Conservation (phyloP, 1,140 invertebrate species). For the Drosophila yakuba region DNA sequence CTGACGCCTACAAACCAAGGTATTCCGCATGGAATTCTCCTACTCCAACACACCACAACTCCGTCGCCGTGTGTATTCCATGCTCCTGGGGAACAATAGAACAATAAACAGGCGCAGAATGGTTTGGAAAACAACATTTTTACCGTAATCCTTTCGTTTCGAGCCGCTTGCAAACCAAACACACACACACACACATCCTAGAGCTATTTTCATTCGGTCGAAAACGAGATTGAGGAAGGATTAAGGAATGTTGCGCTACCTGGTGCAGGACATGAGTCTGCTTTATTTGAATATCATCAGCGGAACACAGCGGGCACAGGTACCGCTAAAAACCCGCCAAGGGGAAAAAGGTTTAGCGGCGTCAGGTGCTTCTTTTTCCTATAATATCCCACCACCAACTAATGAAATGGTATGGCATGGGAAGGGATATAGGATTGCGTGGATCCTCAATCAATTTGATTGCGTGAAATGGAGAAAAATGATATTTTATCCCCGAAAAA, state of each 20-base stretch:
- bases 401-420: slow-evolving; percentile 36
- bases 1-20: slow-evolving; percentile 53
- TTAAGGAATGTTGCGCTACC: slow-evolving; percentile 56
- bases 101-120: slow-evolving; percentile 51
- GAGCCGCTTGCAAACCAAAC: slow-evolving; percentile 73
- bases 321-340: slow-evolving; percentile 25
- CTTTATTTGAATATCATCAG: slow-evolving; percentile 67
- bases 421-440: slow-evolving; percentile 21
- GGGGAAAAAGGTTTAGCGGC: slow-evolving; percentile 40
- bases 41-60: slow-evolving; percentile 3
- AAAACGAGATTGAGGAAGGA: slow-evolving; percentile 80
- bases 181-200: slow-evolving; percentile 16
- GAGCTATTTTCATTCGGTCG: slow-evolving; percentile 71
- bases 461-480: slow-evolving; percentile 79
- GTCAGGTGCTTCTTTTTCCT: slow-evolving; percentile 50
- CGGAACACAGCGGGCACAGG: slow-evolving; percentile 5
- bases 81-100: slow-evolving; percentile 47
- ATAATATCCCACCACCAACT: not conserved
- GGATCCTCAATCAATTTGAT: slow-evolving; percentile 62
- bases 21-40: slow-evolving; percentile 12
- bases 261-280: slow-evolving; percentile 59
- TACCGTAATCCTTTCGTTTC: slow-evolving; percentile 83
- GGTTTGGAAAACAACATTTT: slow-evolving; percentile 62
- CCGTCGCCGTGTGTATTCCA: not conserved
- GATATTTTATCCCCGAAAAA: slow-evolving; percentile 50